Evolutionary conservation across 2,888 invertebrate genomes (phyloP).

Genomic region (Strigamia crassipes): DNA sequence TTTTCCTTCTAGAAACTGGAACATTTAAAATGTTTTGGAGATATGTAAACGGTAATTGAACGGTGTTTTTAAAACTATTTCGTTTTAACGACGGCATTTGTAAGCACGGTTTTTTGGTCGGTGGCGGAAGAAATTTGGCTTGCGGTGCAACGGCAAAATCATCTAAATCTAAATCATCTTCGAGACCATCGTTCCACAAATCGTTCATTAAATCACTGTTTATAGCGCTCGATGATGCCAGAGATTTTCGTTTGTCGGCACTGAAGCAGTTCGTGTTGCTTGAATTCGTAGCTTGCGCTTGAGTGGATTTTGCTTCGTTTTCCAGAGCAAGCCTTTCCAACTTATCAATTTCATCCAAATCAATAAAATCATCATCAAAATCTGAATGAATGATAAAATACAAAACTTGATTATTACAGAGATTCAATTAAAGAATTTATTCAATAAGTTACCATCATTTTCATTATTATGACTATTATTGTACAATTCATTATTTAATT

Average conservation of each 20-base stretch:
- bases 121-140: background rate
- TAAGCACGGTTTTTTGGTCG: background rate
- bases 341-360: background rate
- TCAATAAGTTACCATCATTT: too few relatives aligned
- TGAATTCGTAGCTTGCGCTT: background rate
- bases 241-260: background rate
- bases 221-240: background rate
- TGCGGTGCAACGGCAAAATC: background rate
- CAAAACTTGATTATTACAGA: too few relatives aligned
- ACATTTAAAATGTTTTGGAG: background rate
- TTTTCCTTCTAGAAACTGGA: background rate
- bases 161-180: background rate
- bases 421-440: too few relatives aligned
- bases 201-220: background rate
- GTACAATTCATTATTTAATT: background rate
- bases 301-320: background rate
- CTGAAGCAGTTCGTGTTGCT: background rate
- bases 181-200: background rate
- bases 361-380: background rate
- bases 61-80: background rate
- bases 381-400: background rate
- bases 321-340: background rate
- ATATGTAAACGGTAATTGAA: background rate
- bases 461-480: background rate
- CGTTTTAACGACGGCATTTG: background rate